Conservation (phyloP, 1,140 invertebrate species). For the Microplitis demolitor region DNA sequence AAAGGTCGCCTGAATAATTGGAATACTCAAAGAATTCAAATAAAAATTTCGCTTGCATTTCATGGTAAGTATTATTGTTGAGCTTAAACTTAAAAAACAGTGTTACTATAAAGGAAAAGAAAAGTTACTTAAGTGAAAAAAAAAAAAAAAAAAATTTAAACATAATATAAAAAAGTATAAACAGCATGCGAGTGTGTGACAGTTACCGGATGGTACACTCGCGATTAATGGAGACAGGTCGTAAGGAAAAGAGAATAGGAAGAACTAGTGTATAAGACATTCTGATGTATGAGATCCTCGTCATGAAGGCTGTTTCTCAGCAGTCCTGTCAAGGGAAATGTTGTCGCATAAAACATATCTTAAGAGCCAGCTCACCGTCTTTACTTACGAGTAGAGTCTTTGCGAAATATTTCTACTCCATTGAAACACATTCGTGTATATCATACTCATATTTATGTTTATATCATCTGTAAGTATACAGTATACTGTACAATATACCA, state of each 20-base stretch:
- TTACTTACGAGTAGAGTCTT: conserved; percentile 25
- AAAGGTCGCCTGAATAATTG: no score
- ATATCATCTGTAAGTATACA: background rate
- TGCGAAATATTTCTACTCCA: conserved; percentile 55
- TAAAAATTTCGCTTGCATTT: no score
- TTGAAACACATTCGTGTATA: conserved; percentile 35
- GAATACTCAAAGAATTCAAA: no score
- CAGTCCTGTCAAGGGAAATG: conserved; percentile 49
- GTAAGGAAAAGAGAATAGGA: conserved; percentile 4
- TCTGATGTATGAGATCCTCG: conserved; percentile 30
- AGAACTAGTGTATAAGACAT: conserved; percentile 13
- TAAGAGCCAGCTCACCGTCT: conserved; percentile 41
- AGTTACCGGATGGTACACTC: conserved; percentile 17
- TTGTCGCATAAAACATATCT: conserved; percentile 58
- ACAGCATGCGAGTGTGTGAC: background rate
- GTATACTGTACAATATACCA: background rate
- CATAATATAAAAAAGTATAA: background rate
- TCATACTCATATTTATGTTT: background rate
- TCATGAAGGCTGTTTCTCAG: conserved; percentile 38
- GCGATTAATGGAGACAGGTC: conserved; percentile 28
- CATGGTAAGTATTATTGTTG: no score
- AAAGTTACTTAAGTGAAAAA: no score
- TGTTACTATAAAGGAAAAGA: no score
- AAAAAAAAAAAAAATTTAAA: background rate
- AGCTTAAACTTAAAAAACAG: no score